Evolutionary conservation across 1,140 invertebrate genomes (phyloP).

Genomic region (Polypedilum pembai): DNA sequence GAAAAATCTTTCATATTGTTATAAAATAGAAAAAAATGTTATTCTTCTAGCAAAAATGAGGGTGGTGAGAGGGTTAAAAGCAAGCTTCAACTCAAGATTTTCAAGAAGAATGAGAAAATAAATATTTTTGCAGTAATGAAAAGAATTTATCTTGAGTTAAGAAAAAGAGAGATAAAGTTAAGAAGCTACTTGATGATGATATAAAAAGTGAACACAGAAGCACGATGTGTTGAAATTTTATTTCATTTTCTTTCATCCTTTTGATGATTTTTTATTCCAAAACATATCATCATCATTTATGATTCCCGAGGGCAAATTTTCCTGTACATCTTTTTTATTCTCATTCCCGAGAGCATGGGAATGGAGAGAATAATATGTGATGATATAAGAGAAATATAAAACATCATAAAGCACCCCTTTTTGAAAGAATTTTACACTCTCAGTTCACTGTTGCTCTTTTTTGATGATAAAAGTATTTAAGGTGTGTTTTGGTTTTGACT

Average conservation of each 20-base stretch:
- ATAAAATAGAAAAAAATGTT: neutral
- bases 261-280: neutral
- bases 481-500: slow-evolving; percentile 9
- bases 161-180: too few relatives aligned
- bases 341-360: neutral
- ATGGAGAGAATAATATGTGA: neutral
- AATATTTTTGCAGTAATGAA: too few relatives aligned
- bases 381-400: neutral
- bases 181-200: too few relatives aligned
- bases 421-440: neutral
- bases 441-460: neutral
- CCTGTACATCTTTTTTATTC: neutral
- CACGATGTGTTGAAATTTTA: too few relatives aligned
- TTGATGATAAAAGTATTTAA: slow-evolving; percentile 2
- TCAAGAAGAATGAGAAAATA: too few relatives aligned
- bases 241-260: neutral
- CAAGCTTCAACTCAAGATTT: neutral
- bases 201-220: too few relatives aligned
- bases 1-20: too few relatives aligned
- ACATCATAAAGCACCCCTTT: neutral
- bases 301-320: slow-evolving; percentile 10
- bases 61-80: neutral
- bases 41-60: neutral
- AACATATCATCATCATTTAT: slow-evolving; percentile 14
- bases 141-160: too few relatives aligned